Evolutionary conservation across 2,113 vertebrate species (phyloP).

Genomic region (Asarcornis scutulata): DNA sequence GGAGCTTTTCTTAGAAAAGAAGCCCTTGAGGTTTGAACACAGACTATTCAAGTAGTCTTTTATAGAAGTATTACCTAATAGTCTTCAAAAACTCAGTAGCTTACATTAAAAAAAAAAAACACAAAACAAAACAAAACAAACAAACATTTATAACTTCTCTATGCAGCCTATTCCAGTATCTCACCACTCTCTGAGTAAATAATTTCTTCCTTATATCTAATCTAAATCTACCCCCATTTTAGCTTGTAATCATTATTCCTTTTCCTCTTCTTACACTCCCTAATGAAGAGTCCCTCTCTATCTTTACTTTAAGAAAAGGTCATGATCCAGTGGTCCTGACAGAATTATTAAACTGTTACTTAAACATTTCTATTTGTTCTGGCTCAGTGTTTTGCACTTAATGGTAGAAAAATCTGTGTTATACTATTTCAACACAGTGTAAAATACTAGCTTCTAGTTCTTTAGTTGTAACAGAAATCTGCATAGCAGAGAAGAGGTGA

Average conservation of each 20-base stretch:
- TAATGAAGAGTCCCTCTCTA: not conserved
- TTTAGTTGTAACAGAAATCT: not conserved
- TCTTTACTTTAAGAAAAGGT: not conserved
- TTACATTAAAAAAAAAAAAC: not conserved
- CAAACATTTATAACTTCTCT: not conserved
- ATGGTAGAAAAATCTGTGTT: not conserved
- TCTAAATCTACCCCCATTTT: not conserved
- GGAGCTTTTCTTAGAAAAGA: not conserved
- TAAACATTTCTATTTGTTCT: not conserved
- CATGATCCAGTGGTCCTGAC: not conserved
- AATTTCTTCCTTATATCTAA: not conserved
- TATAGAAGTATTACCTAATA: not conserved
- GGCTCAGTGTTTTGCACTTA: not conserved
- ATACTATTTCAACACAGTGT: not conserved
- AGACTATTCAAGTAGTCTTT: not conserved
- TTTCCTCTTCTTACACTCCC: not conserved
- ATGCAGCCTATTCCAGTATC: not conserved
- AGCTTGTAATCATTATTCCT: not conserved
- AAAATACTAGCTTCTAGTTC: not conserved
- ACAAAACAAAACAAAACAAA: no score
- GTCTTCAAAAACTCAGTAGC: not conserved
- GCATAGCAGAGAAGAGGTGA: not conserved
- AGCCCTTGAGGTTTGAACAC: not conserved
- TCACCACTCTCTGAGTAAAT: not conserved
- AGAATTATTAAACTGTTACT: not conserved